Evolutionary conservation across 2,888 invertebrate species (phyloP).

Genomic region (Papilio gigon): DNA sequence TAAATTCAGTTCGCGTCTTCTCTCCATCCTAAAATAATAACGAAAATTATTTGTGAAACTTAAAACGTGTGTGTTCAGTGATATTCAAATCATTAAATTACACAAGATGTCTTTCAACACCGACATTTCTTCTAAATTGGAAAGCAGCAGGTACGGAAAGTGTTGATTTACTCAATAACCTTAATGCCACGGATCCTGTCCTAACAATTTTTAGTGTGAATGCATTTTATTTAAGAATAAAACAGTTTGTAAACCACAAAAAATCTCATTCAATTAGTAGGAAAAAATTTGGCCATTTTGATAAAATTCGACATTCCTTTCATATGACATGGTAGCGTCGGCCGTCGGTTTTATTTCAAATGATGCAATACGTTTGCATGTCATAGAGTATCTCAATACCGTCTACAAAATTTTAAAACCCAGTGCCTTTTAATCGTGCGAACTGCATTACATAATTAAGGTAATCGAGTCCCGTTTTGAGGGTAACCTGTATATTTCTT

Average conservation of each 20-base stretch:
- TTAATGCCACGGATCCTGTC: constrained; percentile 52
- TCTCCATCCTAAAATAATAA: constrained; percentile 66
- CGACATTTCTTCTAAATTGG: constrained; percentile 77
- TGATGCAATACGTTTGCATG: constrained; percentile 42
- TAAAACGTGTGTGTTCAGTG: constrained; percentile 79
- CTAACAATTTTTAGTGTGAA: constrained; percentile 49
- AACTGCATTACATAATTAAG: constrained; percentile 35
- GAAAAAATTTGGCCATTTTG: constrained; percentile 39
- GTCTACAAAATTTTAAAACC: constrained; percentile 36
- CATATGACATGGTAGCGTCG: constrained; percentile 50
- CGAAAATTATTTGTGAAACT: constrained; percentile 66
- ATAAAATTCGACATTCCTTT: constrained; percentile 52
- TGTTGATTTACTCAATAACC: constrained; percentile 52
- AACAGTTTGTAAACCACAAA: neutral
- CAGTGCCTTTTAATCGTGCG: constrained; percentile 25
- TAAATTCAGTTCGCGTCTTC: constrained; percentile 64
- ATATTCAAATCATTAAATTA: constrained; percentile 77
- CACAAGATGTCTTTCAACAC: constrained; percentile 81
- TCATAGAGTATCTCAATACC: constrained; percentile 34
- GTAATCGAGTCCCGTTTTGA: constrained; percentile 52
- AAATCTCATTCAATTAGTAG: neutral
- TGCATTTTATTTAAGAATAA: constrained; percentile 51
- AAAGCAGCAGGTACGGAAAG: constrained; percentile 79
- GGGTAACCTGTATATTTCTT: constrained; percentile 60
- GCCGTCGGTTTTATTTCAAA: constrained; percentile 46